Percentiles rank a stretch among this genome's conserved stretches.
These are phyloP conservation scores for Apostichopus leukothele DNA, from an alignment of 53 echinoderm and acorn worm species.

Conservation along the genomic window DNA sequence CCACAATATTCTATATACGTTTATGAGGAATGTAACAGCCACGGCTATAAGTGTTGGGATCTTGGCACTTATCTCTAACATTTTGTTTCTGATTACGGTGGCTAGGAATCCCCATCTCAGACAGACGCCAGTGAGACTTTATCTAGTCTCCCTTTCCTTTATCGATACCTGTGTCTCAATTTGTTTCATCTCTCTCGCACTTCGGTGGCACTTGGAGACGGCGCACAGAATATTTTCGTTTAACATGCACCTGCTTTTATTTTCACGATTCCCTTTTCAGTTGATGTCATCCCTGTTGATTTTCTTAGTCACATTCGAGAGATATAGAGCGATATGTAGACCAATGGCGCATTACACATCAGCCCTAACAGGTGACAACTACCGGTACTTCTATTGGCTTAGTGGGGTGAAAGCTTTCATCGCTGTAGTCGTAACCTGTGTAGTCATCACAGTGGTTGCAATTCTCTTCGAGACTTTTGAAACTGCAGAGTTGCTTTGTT, in stretches of 20 bases:
- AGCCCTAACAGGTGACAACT: background rate
- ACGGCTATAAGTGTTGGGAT: background rate
- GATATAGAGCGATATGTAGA: background rate
- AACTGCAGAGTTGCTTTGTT: background rate
- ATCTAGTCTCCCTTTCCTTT: background rate
- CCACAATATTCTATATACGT: background rate
- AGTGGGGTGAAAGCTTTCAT: background rate
- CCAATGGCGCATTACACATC: background rate
- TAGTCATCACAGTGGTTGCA: background rate
- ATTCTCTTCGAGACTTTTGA: background rate
- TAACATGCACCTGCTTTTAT: background rate
- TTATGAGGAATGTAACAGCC: background rate
- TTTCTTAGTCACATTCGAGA: background rate
- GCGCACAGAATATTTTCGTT: background rate
- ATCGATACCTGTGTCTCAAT: background rate
- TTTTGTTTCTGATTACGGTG: background rate
- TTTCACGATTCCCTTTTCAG: background rate
- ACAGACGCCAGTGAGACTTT: background rate
- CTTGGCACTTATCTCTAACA: background rate
- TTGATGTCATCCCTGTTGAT: background rate
- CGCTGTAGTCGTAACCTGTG: background rate
- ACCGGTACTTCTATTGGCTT: background rate
- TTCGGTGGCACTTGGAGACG: background rate
- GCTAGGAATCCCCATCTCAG: background rate
- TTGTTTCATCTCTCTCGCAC: background rate